Percentiles rank a stretch among this genome's conserved stretches.
Evolutionary conservation across 2,888 invertebrate species (phyloP).

Genomic region (Lycaena phlaeas): DNA sequence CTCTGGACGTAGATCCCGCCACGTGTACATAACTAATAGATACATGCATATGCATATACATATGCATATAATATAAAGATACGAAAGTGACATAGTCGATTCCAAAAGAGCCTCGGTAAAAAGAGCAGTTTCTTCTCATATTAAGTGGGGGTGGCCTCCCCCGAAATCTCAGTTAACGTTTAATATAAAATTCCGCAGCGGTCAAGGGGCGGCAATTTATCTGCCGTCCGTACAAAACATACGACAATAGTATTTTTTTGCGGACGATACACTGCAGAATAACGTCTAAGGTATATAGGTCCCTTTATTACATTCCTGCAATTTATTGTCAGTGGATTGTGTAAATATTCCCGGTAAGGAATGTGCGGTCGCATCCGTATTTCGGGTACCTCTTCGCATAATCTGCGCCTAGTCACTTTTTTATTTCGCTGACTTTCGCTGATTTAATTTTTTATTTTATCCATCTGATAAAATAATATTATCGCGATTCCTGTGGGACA

Average conservation of each 20-base stretch:
- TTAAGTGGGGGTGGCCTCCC: not conserved
- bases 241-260: slow-evolving; percentile 4
- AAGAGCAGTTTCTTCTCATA: not conserved
- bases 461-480: no score
- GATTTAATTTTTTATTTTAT: slow-evolving; percentile 5
- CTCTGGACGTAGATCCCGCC: no score
- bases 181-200: slow-evolving; percentile 5
- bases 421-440: slow-evolving; percentile 8
- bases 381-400: slow-evolving; percentile 24
- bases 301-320: slow-evolving; percentile 22
- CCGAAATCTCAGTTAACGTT: slow-evolving; percentile 5
- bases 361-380: slow-evolving; percentile 13
- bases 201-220: not conserved
- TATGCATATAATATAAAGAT: no score
- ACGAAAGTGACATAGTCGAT: no score
- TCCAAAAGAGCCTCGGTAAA: not conserved
- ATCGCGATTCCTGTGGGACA: no score
- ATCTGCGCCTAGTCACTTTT: slow-evolving; percentile 23
- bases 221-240: not conserved
- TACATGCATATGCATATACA: no score
- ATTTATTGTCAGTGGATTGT: slow-evolving; percentile 21
- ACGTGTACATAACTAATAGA: no score
- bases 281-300: slow-evolving; percentile 9
- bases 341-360: slow-evolving; percentile 16
- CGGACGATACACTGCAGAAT: not conserved